A percentile compares a stretch with the other conserved stretches of the same genome.
Conservation (phyloP, 35 echinoderm and acorn worm genomes). For the Apostichopus japonicus region DNA sequence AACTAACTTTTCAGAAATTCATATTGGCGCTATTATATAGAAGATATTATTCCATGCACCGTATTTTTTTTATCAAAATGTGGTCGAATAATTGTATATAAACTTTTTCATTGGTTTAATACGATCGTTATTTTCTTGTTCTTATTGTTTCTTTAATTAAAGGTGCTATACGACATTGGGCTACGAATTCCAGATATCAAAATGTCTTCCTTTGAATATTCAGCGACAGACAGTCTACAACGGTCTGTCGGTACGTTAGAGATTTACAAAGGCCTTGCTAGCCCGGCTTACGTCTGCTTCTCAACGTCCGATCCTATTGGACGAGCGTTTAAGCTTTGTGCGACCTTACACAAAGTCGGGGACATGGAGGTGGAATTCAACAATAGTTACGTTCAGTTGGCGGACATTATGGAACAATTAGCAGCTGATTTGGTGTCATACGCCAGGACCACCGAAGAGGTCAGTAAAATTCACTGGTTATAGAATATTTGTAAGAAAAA, state of each 20-base stretch:
- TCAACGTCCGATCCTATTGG: slow-evolving; percentile 81
- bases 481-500: no score
- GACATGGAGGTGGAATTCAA: slow-evolving; percentile 86
- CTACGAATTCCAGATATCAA: slow-evolving; percentile 66
- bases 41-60: no score
- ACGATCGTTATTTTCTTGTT: neutral
- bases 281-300: slow-evolving; percentile 83
- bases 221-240: slow-evolving; percentile 73
- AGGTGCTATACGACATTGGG: slow-evolving; percentile 78
- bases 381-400: slow-evolving; percentile 65
- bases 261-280: slow-evolving; percentile 80
- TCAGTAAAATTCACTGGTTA: neutral
- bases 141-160: neutral
- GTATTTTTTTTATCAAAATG: no score
- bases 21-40: no score
- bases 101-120: neutral
- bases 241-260: slow-evolving; percentile 86
- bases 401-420: slow-evolving; percentile 66
- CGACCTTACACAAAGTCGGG: slow-evolving; percentile 50
- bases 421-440: slow-evolving; percentile 67
- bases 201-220: slow-evolving; percentile 51
- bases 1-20: no score
- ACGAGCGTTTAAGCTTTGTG: slow-evolving; percentile 63
- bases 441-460: slow-evolving; percentile 80
- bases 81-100: no score